phyloP scores from a whole-genome alignment of 2,888 invertebrate genomes.

The Tachina fera region DNA sequence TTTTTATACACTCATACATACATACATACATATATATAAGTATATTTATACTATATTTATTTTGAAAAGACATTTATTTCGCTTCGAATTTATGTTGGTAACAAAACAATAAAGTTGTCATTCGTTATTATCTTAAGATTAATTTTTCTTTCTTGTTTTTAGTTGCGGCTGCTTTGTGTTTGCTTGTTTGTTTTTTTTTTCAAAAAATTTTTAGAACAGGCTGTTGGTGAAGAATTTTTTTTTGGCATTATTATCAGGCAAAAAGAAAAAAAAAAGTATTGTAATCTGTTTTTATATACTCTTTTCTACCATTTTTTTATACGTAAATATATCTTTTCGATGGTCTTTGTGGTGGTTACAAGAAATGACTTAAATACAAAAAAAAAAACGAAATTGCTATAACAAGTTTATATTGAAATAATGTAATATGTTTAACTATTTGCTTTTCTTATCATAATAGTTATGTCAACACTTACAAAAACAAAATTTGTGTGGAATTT shows the following conservation, averaged over 20 bases:
- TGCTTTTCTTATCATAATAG: constrained; percentile 64
- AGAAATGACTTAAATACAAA: constrained; percentile 29
- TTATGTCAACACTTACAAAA: constrained; percentile 50
- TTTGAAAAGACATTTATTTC: constrained; percentile 60
- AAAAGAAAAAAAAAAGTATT: constrained; percentile 6
- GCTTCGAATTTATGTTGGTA: constrained; percentile 68
- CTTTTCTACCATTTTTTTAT: background rate
- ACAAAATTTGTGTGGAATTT: constrained; percentile 53
- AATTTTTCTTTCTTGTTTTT: constrained; percentile 24
- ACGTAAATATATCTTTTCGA: too few relatives aligned
- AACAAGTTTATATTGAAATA: constrained; percentile 14
- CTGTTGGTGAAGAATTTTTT: constrained; percentile 4
- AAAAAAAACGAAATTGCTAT: constrained; percentile 26
- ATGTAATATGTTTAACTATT: constrained; percentile 53
- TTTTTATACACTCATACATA: background rate
- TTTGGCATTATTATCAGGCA: constrained; percentile 46
- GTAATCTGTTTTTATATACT: constrained; percentile 47
- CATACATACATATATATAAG: too few relatives aligned
- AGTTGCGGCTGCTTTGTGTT: constrained; percentile 38
- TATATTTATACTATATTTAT: background rate
- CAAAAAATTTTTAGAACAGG: constrained; percentile 11
- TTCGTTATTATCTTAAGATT: constrained; percentile 80
- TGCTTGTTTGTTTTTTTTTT: background rate
- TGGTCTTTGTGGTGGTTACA: background rate
- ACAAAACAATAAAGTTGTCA: constrained; percentile 79